Base-by-base conservation (phyloP, 2,797 vertebrate genomes). In the Phrynocephalus guinanensis region DNA sequence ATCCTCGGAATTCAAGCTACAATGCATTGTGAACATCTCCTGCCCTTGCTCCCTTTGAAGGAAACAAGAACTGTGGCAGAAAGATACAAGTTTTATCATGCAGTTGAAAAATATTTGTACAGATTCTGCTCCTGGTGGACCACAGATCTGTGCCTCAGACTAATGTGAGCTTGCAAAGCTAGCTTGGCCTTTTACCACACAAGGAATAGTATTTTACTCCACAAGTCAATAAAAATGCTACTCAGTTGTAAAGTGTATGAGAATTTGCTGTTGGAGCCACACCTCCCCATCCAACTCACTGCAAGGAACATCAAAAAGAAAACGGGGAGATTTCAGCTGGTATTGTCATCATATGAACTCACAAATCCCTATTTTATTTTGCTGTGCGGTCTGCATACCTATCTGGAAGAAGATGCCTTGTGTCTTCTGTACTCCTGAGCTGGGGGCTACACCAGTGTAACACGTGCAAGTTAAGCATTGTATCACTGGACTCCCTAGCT, bases 381-480 rank as follows among this genome's bases (percentile, higher is more conserved):
- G 22, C 4, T 77, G 48, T 86, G 76, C 68, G 33, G 28, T 79
- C 2, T 15, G 16, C 50, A 1, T 0, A 77, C 50, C 77, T 6
- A 0, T 0, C 0, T 67, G 38, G 75, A 63, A 48, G 13, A 0
- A 0, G 76, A 76, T 38, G 5, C 68, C 83, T 0, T 0, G 28
- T 70, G 38, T 79, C 30, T 87, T 82, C 81, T 77, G n/a, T 38
- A 48, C 78, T 83, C 9, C 9, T 0, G 0, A 0, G 78, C n/a
- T 0, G 1, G 52, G 70, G 44, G 52, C 18, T 82, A 7, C 78
- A 30, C 33, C 77, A 80, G 50, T 68, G 33, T 48, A 85, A 50
- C 18, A 80, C 50, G 1, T 13, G 3, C 24, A 7, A 0, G 0
- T 78, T 63, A 73, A 33, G 30, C 22, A 72, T 83, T 60, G 26